Conservation (phyloP, 2,888 invertebrate genomes). For the Nasonovia ribisnigri region DNA sequence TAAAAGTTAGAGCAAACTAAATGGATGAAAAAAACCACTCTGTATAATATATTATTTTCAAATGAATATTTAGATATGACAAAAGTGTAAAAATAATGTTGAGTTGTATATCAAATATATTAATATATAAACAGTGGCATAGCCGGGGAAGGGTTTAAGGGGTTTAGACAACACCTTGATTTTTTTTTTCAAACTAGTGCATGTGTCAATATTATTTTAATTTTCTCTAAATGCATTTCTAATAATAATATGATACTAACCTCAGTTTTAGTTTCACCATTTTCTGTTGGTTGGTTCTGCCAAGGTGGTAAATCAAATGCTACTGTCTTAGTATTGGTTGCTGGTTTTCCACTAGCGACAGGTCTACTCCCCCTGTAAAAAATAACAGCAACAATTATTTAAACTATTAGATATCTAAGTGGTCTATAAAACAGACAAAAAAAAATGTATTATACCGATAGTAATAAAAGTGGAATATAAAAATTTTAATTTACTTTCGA, state of each 20-base stretch:
- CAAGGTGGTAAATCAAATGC: conserved; percentile 63
- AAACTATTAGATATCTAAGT: not conserved
- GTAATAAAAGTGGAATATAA: not conserved
- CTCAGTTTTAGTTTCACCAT: conserved; percentile 57
- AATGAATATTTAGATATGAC: not conserved
- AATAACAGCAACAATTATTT: not conserved
- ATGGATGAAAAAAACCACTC: not conserved
- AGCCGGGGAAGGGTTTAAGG: not conserved
- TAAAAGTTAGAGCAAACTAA: not conserved
- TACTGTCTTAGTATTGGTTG: conserved; percentile 50
- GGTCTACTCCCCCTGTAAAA: conserved; percentile 52
- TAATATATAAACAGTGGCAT: not conserved
- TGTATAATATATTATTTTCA: not conserved
- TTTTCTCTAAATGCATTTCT: not conserved
- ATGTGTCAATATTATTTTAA: not conserved
- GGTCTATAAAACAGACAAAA: not conserved
- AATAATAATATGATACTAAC: conserved; percentile 21
- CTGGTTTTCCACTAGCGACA: conserved; percentile 43
- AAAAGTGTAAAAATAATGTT: not conserved
- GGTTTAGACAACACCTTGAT: not conserved
- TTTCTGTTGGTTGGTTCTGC: conserved; percentile 61
- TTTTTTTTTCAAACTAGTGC: not conserved
- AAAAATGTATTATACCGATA: not conserved
- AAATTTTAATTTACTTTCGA: conserved; percentile 48
- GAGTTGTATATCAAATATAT: not conserved